phyloP scores from a whole-genome alignment of 2,888 invertebrate species.

The Fragum whitleyi region DNA sequence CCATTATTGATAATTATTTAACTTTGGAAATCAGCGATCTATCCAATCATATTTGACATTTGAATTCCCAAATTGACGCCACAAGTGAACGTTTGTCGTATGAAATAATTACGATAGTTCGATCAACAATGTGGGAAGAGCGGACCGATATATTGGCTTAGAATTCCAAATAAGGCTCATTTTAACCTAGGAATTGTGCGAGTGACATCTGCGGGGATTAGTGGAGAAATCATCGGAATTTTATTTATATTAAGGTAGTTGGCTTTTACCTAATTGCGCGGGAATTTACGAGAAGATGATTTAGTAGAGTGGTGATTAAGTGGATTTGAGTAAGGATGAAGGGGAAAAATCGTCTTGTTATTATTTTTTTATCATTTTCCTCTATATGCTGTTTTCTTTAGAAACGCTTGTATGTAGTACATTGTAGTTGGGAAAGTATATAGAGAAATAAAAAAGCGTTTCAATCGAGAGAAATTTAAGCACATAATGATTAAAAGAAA shows the following conservation, averaged over 20 bases:
- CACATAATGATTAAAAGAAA: no score
- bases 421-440: no score
- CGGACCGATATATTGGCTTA: conserved; percentile 14
- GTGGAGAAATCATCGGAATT: conserved; percentile 21
- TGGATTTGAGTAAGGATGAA: background rate
- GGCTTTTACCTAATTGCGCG: conserved; percentile 2
- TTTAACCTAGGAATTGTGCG: conserved; percentile 1
- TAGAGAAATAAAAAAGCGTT: no score
- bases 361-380: no score
- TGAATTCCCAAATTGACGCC: conserved; percentile 19
- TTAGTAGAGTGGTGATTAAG: background rate
- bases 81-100: conserved; percentile 11
- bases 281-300: background rate
- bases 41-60: conserved; percentile 8
- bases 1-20: background rate
- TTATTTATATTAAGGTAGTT: conserved; percentile 12
- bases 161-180: conserved; percentile 19
- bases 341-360: no score
- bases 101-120: background rate
- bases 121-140: conserved; percentile 11
- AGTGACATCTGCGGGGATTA: background rate
- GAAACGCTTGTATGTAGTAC: no score
- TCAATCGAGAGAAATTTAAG: no score
- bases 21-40: background rate
- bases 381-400: no score